Conservation (phyloP, 2,797 vertebrate species). For the Enteromius thamalakanensis region DNA sequence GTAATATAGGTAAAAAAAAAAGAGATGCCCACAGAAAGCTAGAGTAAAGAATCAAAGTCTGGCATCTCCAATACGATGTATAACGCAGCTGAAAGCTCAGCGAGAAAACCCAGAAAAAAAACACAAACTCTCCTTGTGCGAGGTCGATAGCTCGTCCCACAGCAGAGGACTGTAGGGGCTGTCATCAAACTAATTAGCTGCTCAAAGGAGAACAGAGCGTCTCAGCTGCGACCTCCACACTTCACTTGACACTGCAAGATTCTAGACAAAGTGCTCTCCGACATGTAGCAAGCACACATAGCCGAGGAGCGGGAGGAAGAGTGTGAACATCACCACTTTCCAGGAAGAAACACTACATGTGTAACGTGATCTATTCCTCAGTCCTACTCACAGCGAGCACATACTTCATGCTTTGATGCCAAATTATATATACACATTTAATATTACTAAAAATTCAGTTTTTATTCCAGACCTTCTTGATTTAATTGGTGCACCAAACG, state of each 20-base stretch:
- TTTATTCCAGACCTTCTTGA: neutral
- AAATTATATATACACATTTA: neutral
- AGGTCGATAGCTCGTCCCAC: constrained; percentile 23
- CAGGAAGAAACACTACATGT: neutral
- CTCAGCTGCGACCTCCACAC: constrained; percentile 45
- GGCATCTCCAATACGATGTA: constrained; percentile 11
- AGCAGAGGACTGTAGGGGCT: constrained; percentile 24
- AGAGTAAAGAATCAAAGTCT: neutral
- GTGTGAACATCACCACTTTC: neutral
- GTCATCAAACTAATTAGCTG: constrained; percentile 57
- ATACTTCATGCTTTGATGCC: neutral
- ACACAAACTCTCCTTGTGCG: neutral
- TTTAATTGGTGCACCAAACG: neutral
- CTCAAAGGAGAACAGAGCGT: constrained; percentile 44
- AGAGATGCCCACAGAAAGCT: neutral
- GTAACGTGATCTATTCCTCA: neutral
- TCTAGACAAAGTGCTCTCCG: constrained; percentile 22
- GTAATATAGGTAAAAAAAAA: neutral
- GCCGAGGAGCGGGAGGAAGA: neutral
- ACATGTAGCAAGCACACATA: constrained; percentile 1
- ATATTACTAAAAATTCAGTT: neutral
- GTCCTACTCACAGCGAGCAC: neutral
- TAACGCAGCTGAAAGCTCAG: neutral
- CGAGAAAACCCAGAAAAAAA: neutral
- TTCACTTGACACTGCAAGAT: constrained; percentile 48